Base-by-base conservation (phyloP, 2,797 vertebrate genomes). In the Echiichthys vipera region DNA sequence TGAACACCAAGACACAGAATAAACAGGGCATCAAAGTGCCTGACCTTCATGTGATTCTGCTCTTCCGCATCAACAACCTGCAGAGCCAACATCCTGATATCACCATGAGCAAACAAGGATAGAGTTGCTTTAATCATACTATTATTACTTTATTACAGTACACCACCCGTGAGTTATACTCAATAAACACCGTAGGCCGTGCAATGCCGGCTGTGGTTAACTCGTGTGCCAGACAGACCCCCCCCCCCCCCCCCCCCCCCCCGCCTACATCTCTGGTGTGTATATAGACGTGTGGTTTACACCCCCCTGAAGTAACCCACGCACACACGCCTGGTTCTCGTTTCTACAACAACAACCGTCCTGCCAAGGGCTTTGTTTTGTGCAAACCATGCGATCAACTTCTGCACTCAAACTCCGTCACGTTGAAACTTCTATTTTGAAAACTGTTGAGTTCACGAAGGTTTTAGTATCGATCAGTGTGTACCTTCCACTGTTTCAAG, bases 41-140 rank as follows among this genome's bases (percentile, higher is more conserved):
- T 40, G 24, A 62, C 47, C 9, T 5, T 30, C 20, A 12, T 42
- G 25, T 9, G n/a, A 25, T 14, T 65, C 54, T 55, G n/a, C 17
- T 29, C 18, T 6, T 5, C 18, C 6, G 34, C 15, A 25, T 62
- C 43, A 11, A 68, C 57, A 62, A n/a, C 46, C 37, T 58, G 30
- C 70, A 49, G 64, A 65, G 29, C 15, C 34, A 78, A 82, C 76
- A 77, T 72, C 80, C 81, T 81, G 71, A 70, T 67, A 39, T 25
- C 14, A 29, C 53, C 17, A 2, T 2, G 12, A 54, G 72, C 70
- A 84, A 85, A 85, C 77, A 79, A 68, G 68, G 80, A 72, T 71
- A 30, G 49, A 3, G 1, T 18, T 14, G 34, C 29, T 62, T 18
- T 51, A 5, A 46, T 68, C 3, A 22, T 0, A 22, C 0, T 13